Percentiles rank a stretch among this genome's conserved stretches.
Conservation (phyloP, 2,113 vertebrate species). For the Urocolius indicus region DNA sequence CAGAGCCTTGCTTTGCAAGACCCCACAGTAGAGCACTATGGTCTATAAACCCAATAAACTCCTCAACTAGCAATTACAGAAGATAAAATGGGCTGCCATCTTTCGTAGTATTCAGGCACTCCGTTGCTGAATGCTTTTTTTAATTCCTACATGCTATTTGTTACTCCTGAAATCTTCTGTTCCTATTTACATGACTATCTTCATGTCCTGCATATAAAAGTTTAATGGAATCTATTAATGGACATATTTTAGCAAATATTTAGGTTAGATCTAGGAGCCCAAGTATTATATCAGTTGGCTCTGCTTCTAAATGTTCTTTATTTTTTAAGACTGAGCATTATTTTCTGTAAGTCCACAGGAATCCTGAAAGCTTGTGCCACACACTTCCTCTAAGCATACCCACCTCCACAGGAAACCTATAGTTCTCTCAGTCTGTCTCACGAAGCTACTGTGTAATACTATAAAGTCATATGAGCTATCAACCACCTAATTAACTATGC, state of each 20-base stretch:
- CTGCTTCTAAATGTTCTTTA: neutral
- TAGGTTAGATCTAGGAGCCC: neutral
- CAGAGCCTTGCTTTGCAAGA: neutral
- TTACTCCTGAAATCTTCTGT: neutral
- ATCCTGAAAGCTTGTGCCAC: neutral
- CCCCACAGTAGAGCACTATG: neutral
- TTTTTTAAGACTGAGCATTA: neutral
- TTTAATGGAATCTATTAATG: neutral
- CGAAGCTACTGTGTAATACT: neutral
- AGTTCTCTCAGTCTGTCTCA: neutral
- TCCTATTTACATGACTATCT: neutral
- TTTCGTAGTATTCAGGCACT: neutral
- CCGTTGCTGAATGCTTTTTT: neutral
- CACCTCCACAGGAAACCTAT: fast-evolving
- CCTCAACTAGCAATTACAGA: neutral
- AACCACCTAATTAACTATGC: conserved; percentile 10
- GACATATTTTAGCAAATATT: neutral
- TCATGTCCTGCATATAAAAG: neutral
- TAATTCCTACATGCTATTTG: neutral
- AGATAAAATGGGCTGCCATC: neutral
- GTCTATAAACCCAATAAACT: neutral
- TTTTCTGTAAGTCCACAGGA: neutral
- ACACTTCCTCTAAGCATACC: neutral
- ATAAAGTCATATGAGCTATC: neutral
- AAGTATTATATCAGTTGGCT: neutral